Evolutionary conservation across 2,888 invertebrate species (phyloP), one percentile per base, ranked within the genome.

Genomic region (Lampropteryx suffumata): DNA sequence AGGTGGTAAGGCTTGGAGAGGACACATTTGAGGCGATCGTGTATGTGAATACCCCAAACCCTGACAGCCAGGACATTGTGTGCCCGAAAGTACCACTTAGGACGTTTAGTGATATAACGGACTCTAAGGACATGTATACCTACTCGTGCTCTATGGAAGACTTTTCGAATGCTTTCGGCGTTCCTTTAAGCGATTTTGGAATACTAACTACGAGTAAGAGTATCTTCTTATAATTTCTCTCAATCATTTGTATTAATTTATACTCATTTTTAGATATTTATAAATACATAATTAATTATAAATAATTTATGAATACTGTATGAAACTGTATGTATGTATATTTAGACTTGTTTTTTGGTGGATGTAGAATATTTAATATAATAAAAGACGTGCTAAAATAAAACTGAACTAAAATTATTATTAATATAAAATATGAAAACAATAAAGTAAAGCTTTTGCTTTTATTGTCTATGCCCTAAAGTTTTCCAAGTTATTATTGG

Each of bases 1-100:
- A 52, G 52, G 36, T 43, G 32, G 14, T 29, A 13, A 11, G 13
- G 29, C 24, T 34, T 11, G 39, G 27, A 8, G 37, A 43, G 3
- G 33, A 37, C 12, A 7, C 13, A 12, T 26, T 34, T 17, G 43
- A 47, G n/a, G n/a, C 43, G 11, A 33, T 47, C 10, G 43, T 52
- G 26, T 52, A 30, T 14, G 52, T 52, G 33, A 52, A 52, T 34
- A 14, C 8, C 29, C 30, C 17, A 1, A 24, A 34, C 9, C 34
- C 34, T 6, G 11, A n/a, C 10, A 33, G 9, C 9, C 8, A 9
- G 5, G 47, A 47, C 29, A 34, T 43, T 14, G 2, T 39, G 29
- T 52, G 52, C 27, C 17, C 21, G 4, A 5, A 30, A 2, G 9
- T 5, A 1, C 2, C n/a, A 13, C n/a, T 12, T 0, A 27, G 29